Evolutionary conservation across 2,888 invertebrate species (phyloP).

Genomic region (Ypsolopha scabrella): DNA sequence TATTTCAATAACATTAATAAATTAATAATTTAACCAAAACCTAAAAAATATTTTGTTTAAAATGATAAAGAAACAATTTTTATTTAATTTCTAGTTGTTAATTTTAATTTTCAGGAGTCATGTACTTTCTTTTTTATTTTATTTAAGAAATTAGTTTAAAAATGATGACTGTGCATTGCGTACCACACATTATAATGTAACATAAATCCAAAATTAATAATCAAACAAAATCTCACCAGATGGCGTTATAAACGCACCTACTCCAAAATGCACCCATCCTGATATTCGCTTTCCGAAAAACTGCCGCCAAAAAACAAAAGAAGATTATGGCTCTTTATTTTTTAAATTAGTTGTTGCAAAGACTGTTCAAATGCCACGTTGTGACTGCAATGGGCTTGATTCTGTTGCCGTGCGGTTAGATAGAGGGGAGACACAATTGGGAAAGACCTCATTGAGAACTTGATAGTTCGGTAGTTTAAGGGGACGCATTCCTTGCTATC

Average conservation of each 20-base stretch:
- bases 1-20: no score
- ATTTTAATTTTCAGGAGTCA: no score
- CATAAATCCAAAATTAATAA: slow-evolving; percentile 1
- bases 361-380: not conserved
- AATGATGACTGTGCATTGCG: no score
- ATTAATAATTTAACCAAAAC: no score
- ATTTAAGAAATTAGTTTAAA: no score
- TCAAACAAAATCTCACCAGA: slow-evolving; percentile 39
- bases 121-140: no score
- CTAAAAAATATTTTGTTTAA: no score
- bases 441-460: not conserved
- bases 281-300: not conserved
- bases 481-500: no score
- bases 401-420: slow-evolving; percentile 13
- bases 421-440: slow-evolving; percentile 50
- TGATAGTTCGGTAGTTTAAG: not conserved
- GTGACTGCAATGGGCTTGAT: not conserved
- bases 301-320: not conserved
- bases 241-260: slow-evolving; percentile 27
- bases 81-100: no score
- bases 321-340: no score
- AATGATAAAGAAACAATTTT: no score
- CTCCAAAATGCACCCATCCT: slow-evolving; percentile 34
- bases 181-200: not conserved
- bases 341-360: not conserved